Evolutionary conservation across 2,113 vertebrate genomes (phyloP).

Genomic region (Trinectes maculatus): DNA sequence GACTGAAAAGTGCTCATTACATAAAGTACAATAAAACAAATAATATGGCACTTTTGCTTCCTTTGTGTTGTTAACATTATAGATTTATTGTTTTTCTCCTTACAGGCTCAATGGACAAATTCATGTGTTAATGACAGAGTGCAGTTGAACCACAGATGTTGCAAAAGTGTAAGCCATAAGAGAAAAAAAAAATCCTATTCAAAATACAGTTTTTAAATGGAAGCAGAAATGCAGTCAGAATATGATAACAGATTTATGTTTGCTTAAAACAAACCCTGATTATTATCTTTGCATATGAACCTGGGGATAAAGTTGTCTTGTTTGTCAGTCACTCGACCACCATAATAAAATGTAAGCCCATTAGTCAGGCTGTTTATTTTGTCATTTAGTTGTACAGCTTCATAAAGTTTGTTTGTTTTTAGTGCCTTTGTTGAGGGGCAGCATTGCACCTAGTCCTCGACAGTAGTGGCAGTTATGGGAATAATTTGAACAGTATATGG

Average conservation of each 20-base stretch:
- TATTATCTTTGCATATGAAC: slow-evolving; percentile 2
- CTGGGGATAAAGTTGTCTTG: slow-evolving; percentile 14
- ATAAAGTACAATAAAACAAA: slow-evolving; percentile 4
- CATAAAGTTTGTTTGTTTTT: slow-evolving; percentile 38
- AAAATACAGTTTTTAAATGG: slow-evolving; percentile 11
- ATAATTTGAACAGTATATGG: slow-evolving; percentile 37
- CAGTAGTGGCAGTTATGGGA: slow-evolving; percentile 34
- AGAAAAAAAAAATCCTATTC: slow-evolving; percentile 23
- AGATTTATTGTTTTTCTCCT: slow-evolving; percentile 5
- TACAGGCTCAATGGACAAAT: background rate
- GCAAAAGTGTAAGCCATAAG: slow-evolving; percentile 17
- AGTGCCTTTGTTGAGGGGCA: slow-evolving; percentile 27
- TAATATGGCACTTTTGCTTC: background rate
- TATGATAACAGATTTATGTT: slow-evolving; percentile 1
- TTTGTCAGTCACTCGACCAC: slow-evolving; percentile 10
- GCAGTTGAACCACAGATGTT: slow-evolving; percentile 15
- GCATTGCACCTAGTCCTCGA: slow-evolving; percentile 25
- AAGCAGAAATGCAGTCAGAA: slow-evolving; percentile 22
- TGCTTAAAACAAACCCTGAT: slow-evolving; percentile 17
- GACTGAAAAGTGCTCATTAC: background rate
- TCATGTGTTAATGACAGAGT: slow-evolving; percentile 9
- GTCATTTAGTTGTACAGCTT: slow-evolving; percentile 31
- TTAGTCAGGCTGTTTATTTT: slow-evolving; percentile 7
- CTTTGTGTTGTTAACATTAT: slow-evolving; percentile 6
- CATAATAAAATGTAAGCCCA: slow-evolving; percentile 19